phyloP scores from a whole-genome alignment of 2,888 invertebrate species.

The Chrysolina haemoptera region DNA sequence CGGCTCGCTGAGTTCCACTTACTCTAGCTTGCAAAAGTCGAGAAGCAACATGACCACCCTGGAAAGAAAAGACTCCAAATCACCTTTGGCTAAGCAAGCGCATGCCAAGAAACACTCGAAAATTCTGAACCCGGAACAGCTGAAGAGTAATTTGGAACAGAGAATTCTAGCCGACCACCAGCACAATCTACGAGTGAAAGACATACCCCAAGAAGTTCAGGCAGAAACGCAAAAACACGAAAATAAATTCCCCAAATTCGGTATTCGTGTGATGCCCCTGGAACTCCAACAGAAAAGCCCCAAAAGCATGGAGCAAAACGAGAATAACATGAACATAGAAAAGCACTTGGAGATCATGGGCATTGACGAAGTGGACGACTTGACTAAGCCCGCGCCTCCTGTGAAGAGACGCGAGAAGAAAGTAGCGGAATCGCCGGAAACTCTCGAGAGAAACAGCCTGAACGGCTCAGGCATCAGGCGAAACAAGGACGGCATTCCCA shows the following conservation, averaged over 20 bases:
- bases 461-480: conserved; percentile 76
- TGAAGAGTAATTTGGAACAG: conserved; percentile 64
- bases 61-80: conserved; percentile 64
- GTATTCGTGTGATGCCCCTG: conserved; percentile 77
- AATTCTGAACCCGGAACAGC: conserved; percentile 60
- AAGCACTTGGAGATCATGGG: conserved; percentile 55
- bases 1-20: conserved; percentile 67
- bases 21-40: conserved; percentile 68
- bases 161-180: conserved; percentile 60
- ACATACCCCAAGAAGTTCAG: conserved; percentile 63
- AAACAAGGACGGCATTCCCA: conserved; percentile 76
- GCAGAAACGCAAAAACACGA: conserved; percentile 74
- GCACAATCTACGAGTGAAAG: conserved; percentile 59
- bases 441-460: conserved; percentile 69
- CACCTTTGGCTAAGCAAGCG: conserved; percentile 57
- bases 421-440: conserved; percentile 62
- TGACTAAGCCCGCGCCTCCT: conserved; percentile 65
- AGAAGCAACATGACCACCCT: conserved; percentile 65
- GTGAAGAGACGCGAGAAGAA: conserved; percentile 72
- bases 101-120: conserved; percentile 54
- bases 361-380: conserved; percentile 72
- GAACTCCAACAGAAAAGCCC: conserved; percentile 63
- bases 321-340: conserved; percentile 68
- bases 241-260: conserved; percentile 77
- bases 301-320: conserved; percentile 65